phyloP scores from a whole-genome alignment of 2,888 invertebrate species.

The Tenthredo amoena region DNA sequence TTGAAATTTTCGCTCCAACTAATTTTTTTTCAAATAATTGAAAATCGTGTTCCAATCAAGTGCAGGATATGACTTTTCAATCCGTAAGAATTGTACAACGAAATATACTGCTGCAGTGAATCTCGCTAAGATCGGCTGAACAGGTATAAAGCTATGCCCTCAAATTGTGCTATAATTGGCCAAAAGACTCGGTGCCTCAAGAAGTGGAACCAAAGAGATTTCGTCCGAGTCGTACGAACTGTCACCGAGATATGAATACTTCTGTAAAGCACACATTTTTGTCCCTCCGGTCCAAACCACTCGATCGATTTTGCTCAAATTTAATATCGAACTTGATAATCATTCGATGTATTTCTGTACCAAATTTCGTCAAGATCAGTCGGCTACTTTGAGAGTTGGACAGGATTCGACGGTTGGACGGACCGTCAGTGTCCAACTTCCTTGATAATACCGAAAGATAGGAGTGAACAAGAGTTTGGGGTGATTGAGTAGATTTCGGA shows the following conservation, averaged over 20 bases:
- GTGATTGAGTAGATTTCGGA: neutral
- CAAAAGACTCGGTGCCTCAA: neutral
- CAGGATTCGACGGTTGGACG: neutral
- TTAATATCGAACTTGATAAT: neutral
- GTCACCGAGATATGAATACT: neutral
- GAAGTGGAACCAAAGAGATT: neutral
- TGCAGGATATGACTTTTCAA: neutral
- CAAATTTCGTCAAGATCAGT: neutral
- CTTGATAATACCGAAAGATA: neutral
- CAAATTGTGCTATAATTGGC: neutral
- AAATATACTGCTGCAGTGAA: neutral
- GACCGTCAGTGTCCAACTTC: neutral
- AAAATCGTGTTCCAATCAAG: neutral
- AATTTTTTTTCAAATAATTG: neutral
- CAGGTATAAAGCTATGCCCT: neutral
- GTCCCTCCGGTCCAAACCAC: neutral
- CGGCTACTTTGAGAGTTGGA: neutral
- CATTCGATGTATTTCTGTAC: neutral
- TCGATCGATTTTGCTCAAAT: neutral
- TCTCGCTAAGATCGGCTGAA: neutral
- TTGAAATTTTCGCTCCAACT: neutral
- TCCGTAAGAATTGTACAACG: neutral
- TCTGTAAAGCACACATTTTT: neutral
- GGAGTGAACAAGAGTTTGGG: neutral
- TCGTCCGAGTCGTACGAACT: neutral